A percentile compares a stretch with the other conserved stretches of the same genome.
phyloP scores from a whole-genome alignment of 1,140 invertebrate species.

The Ceratina australensis region DNA sequence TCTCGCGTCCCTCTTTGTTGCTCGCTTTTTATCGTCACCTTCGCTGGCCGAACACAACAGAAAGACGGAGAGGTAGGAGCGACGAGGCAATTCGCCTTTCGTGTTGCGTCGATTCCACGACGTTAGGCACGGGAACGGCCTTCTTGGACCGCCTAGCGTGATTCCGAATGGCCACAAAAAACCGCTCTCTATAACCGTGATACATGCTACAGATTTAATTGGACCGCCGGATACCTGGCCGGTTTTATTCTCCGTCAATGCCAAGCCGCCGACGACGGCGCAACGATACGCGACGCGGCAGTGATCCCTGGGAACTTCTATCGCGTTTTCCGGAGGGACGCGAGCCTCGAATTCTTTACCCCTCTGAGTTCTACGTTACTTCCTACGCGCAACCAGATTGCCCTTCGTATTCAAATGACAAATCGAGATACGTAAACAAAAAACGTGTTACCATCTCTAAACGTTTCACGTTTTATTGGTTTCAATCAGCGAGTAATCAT shows the following conservation, averaged over 20 bases:
- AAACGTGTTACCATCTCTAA: too few species aligned
- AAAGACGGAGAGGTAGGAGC: too few species aligned
- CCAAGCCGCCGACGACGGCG: background rate
- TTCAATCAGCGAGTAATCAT: too few species aligned
- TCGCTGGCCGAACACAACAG: background rate
- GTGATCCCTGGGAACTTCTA: slow-evolving; percentile 16
- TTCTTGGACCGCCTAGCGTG: slow-evolving; percentile 41
- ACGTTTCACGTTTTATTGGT: too few species aligned
- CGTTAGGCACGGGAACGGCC: slow-evolving; percentile 55
- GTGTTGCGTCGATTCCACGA: slow-evolving; percentile 54
- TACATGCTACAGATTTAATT: slow-evolving; percentile 62
- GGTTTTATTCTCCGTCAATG: slow-evolving; percentile 38
- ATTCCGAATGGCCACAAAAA: slow-evolving; percentile 49
- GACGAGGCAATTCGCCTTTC: slow-evolving; percentile 48
- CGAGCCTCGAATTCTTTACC: background rate
- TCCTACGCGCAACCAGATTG: too few species aligned
- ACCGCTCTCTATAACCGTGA: slow-evolving; percentile 47
- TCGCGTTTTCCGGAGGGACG: slow-evolving; percentile 1
- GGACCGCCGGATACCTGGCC: slow-evolving; percentile 41
- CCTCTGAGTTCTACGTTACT: too few species aligned
- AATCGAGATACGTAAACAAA: too few species aligned
- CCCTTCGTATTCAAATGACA: too few species aligned
- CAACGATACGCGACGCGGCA: too few species aligned
- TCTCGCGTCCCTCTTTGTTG: background rate
- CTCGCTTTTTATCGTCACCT: slow-evolving; percentile 17